These are phyloP conservation scores for Subanguina moxae DNA, from an alignment of 1,140 invertebrate genomes.

Conservation along the genomic window DNA sequence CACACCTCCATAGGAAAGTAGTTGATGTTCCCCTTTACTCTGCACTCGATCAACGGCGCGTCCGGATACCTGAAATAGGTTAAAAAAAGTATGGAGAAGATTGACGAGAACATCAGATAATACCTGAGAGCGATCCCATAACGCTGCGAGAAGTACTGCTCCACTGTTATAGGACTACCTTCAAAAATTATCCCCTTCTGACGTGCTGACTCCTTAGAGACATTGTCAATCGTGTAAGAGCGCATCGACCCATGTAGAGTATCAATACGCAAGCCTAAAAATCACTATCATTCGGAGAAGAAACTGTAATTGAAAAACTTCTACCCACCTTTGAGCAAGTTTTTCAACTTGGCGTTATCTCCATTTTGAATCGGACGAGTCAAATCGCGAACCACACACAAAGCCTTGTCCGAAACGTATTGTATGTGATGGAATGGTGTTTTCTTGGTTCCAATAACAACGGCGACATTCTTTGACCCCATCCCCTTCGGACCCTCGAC, in stretches of 20 bases:
- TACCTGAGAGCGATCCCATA: conserved; percentile 14
- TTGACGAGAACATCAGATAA: neutral
- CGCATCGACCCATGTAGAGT: neutral
- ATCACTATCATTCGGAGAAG: neutral
- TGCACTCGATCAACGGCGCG: conserved; percentile 6
- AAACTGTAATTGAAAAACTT: neutral
- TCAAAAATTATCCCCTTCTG: conserved; percentile 9
- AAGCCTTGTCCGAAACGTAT: conserved; percentile 1
- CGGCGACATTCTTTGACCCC: neutral
- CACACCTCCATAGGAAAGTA: conserved; percentile 20
- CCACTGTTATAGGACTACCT: conserved; percentile 1
- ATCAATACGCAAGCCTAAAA: conserved; percentile 10
- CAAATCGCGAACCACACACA: neutral
- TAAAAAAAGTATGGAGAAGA: neutral
- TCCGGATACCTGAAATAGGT: conserved; percentile 18
- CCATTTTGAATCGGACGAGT: neutral
- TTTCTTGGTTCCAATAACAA: conserved; percentile 24
- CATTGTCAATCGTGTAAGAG: neutral
- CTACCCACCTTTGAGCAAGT: conserved; percentile 8
- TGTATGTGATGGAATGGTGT: conserved; percentile 25
- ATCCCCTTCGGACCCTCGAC: conserved; percentile 14
- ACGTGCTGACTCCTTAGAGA: neutral
- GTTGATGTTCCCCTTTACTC: neutral
- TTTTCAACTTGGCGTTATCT: neutral
- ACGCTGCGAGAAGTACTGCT: conserved; percentile 7